Conservation (phyloP, 2,113 vertebrate genomes). For the Sphaerodactylus townsendi region DNA sequence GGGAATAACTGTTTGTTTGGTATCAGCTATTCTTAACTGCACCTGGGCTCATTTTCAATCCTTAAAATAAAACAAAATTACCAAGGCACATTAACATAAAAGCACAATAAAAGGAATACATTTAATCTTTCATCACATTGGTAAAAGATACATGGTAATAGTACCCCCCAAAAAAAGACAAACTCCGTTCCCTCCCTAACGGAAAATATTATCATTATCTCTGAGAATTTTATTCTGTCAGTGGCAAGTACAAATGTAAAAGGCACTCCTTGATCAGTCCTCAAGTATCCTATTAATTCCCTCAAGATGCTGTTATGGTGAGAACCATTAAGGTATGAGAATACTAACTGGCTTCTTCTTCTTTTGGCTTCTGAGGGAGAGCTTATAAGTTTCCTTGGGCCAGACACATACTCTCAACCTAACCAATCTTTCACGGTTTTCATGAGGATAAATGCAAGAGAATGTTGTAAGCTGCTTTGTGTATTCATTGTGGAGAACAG, state of each 20-base stretch:
- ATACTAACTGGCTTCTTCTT: not conserved
- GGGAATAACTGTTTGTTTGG: slow-evolving; percentile 67
- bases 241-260: not conserved
- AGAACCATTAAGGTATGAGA: not conserved
- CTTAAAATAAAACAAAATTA: slow-evolving; percentile 43
- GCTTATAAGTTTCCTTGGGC: no score
- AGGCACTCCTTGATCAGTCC: not conserved
- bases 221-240: not conserved
- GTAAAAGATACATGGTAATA: not conserved
- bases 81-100: slow-evolving; percentile 10
- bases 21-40: slow-evolving; percentile 63
- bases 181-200: not conserved
- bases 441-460: no score
- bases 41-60: slow-evolving; percentile 50
- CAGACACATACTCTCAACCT: no score
- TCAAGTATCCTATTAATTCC: not conserved
- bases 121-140: slow-evolving; percentile 18
- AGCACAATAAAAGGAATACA: not conserved
- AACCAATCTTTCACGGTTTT: no score
- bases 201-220: not conserved
- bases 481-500: no score
- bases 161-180: not conserved
- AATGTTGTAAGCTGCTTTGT: no score
- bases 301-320: not conserved
- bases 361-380: no score